Evolutionary conservation across 2,797 vertebrate genomes (phyloP).

Genomic region (Mastacembelus armatus): DNA sequence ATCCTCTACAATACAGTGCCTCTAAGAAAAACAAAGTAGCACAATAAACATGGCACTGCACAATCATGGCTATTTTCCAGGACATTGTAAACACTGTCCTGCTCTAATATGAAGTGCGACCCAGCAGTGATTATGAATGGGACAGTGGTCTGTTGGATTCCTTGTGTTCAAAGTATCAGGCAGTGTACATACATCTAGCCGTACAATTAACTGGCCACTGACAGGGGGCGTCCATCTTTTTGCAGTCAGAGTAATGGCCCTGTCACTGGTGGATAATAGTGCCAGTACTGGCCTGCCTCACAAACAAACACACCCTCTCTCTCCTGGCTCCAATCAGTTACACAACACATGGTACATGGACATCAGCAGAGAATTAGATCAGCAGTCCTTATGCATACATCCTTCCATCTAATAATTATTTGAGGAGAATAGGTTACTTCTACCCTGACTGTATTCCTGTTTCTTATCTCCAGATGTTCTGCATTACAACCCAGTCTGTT

Average conservation of each 20-base stretch:
- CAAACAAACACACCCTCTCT: constrained; percentile 76
- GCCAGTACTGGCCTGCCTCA: constrained; percentile 84
- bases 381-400: constrained; percentile 74
- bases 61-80: constrained; percentile 66
- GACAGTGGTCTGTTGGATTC: constrained; percentile 87
- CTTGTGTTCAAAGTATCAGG: constrained; percentile 88
- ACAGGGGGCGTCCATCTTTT: constrained; percentile 97
- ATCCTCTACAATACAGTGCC: constrained; percentile 18
- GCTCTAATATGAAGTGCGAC: constrained; percentile 74
- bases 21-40: constrained; percentile 38
- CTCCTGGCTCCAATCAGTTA: constrained; percentile 72
- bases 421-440: constrained; percentile 12
- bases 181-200: constrained; percentile 92
- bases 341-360: constrained; percentile 69
- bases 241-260: constrained; percentile 93
- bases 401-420: constrained; percentile 25
- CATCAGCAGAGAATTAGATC: constrained; percentile 86
- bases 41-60: constrained; percentile 39
- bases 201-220: constrained; percentile 95
- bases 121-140: constrained; percentile 87
- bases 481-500: not conserved
- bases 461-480: constrained; percentile 10
- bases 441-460: constrained; percentile 7
- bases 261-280: constrained; percentile 95
- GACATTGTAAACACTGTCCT: constrained; percentile 86